A percentile compares a stretch with the other conserved stretches of the same genome.
Evolutionary conservation across 2,888 invertebrate genomes (phyloP).

Genomic region (Sarcophaga variegata): DNA sequence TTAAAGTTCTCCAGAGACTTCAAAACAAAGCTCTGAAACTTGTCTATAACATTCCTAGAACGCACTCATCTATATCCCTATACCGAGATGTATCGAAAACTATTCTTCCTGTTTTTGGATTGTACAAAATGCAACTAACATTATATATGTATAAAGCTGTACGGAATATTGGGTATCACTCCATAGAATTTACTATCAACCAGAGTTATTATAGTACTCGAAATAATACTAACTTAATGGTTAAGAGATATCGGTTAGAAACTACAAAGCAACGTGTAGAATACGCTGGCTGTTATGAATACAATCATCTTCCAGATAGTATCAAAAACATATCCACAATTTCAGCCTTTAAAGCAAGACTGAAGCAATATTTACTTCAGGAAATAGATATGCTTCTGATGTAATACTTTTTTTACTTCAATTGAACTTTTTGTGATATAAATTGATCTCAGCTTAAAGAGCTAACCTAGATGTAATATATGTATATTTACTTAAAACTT

Average conservation of each 20-base stretch:
- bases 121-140: slow-evolving; percentile 21
- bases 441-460: too few species aligned
- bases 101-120: not conserved
- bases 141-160: slow-evolving; percentile 1
- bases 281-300: too few species aligned
- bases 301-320: too few species aligned
- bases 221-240: slow-evolving; percentile 2
- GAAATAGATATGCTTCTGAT: too few species aligned
- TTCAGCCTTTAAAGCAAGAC: too few species aligned
- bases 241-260: slow-evolving; percentile 8
- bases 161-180: slow-evolving; percentile 11
- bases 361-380: too few species aligned
- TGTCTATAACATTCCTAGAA: not conserved
- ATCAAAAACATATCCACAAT: too few species aligned
- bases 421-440: too few species aligned
- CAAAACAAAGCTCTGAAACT: not conserved
- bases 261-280: too few species aligned
- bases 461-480: too few species aligned
- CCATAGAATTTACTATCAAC: not conserved
- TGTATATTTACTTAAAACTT: too few species aligned
- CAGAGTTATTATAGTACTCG: slow-evolving; percentile 3
- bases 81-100: slow-evolving; percentile 1
- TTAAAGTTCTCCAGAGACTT: not conserved
- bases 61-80: not conserved
- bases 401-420: too few species aligned